Base-by-base conservation (phyloP, 2,888 invertebrate species). In the Diaprepes abbreviatus region DNA sequence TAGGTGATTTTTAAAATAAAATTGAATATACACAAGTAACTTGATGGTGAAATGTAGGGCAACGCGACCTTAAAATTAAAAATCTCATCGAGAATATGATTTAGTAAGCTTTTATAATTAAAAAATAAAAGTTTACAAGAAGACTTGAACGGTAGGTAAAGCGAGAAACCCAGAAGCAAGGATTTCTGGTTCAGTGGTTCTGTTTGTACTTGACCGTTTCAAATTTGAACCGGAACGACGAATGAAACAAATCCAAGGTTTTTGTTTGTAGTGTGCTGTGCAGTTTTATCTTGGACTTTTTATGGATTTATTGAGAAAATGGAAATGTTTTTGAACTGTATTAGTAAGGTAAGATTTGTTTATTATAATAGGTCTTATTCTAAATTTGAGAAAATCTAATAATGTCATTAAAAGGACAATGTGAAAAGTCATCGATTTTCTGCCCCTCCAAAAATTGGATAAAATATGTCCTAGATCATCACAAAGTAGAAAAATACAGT, bases 131-230 rank as follows among this genome's bases (percentile, higher is more conserved):
- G 1, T 12, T 28, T 10, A 24, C 6, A 12, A 24, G 14, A 24
- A 50, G 28, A 50, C 28, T 28, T 50, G 9, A 14, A 50, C 48
- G 16, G 7, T 16, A 12, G 16, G 28, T 14, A 36, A 33, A 16
- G 38, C 36, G n/a, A 59, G 59, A 52, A 58, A 48, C 40, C 59
- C 36, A 21, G 55, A 35, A 36, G 21, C 54, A 62, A 66, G 70
- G 70, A 66, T 66, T 57, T 66, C 57, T 70, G 70, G 70, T 66
- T 70, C 70, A 66, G 70, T 66, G 70, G 33, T 70, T 70, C 43
- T 48, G 52, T 63, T 63, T 66, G 66, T 70, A 62, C 70, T 70
- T 70, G 70, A 70, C 66, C 70, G 70, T 70, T 70, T 57, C 55
- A 52, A 55, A 60, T 66, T 58, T 57, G 19, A 60, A 60, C 52